Percentiles rank a stretch among this genome's conserved stretches.
Conservation (phyloP, 2,797 vertebrate species). For the Lagorchestes hirsutus region DNA sequence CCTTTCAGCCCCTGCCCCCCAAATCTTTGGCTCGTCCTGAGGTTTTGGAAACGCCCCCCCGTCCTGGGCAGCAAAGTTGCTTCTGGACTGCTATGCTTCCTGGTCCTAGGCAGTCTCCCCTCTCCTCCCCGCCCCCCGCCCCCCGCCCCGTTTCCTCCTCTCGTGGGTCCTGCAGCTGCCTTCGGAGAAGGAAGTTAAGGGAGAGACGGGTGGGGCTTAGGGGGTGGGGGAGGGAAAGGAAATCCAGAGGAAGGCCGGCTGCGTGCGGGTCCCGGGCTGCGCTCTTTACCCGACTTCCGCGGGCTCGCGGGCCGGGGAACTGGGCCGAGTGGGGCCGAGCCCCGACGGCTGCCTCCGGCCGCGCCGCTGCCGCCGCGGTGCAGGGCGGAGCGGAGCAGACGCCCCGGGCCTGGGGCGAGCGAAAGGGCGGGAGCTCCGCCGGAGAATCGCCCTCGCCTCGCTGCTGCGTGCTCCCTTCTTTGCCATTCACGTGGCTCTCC, state of each 20-base stretch:
- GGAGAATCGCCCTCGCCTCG: slow-evolving; percentile 11
- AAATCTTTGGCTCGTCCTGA: not conserved
- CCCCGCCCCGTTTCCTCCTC: not conserved
- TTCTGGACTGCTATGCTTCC: not conserved
- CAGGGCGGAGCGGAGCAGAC: not conserved
- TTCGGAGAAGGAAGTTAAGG: slow-evolving; percentile 66
- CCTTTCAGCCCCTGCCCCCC: not conserved
- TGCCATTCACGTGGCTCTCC: slow-evolving; percentile 76
- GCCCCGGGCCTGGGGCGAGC: slow-evolving; percentile 34
- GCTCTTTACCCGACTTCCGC: not conserved
- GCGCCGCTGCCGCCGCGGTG: not conserved
- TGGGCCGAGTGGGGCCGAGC: not conserved
- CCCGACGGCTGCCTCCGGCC: not conserved
- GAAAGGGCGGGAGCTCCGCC: slow-evolving; percentile 74
- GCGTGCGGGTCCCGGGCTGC: not conserved
- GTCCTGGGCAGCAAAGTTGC: not conserved
- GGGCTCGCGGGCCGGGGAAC: not conserved
- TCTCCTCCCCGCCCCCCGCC: not conserved
- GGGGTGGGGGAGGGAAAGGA: slow-evolving; percentile 44
- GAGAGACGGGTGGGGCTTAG: slow-evolving; percentile 48
- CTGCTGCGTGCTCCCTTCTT: slow-evolving; percentile 38
- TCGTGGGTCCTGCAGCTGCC: not conserved
- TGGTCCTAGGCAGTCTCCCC: not conserved
- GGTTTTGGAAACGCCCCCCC: not conserved
- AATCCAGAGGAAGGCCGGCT: slow-evolving; percentile 1